Evolutionary conservation across 2,797 vertebrate genomes (phyloP).

Genomic region (Melanotaenia maccullochi): DNA sequence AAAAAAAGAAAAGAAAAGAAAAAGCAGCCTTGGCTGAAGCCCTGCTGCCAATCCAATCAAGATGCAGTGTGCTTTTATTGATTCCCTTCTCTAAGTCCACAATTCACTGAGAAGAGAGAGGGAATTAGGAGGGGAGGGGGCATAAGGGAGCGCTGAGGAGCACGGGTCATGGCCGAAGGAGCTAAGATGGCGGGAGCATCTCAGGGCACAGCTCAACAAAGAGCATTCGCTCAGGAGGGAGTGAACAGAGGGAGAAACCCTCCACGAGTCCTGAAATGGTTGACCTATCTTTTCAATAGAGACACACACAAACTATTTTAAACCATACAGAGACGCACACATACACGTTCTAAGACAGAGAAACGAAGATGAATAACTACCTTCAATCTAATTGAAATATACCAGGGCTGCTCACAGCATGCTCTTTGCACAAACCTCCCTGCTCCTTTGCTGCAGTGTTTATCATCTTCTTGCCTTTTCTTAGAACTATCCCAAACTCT

Average conservation of each 20-base stretch:
- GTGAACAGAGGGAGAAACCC: conserved; percentile 51
- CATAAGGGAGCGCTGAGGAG: conserved; percentile 56
- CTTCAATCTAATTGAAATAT: conserved; percentile 57
- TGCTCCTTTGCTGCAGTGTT: conserved; percentile 46
- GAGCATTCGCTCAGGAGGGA: conserved; percentile 73
- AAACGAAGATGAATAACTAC: conserved; percentile 52
- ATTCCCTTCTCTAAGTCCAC: conserved; percentile 73
- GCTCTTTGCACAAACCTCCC: conserved; percentile 25
- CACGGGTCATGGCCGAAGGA: conserved; percentile 80
- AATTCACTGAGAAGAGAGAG: conserved; percentile 67
- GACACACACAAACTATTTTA: conserved; percentile 4
- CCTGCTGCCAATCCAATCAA: conserved; percentile 82
- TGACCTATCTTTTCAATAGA: conserved; percentile 73
- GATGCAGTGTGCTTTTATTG: conserved; percentile 81
- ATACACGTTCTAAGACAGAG: conserved; percentile 2
- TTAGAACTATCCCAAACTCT: conserved; percentile 49
- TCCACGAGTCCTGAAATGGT: conserved; percentile 70
- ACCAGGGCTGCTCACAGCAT: conserved; percentile 32
- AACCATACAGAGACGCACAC: conserved; percentile 19
- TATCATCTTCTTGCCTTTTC: conserved; percentile 52
- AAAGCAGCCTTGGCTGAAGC: conserved; percentile 63
- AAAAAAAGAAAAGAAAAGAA: neutral
- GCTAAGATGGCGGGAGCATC: conserved; percentile 84
- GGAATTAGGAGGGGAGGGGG: conserved; percentile 57
- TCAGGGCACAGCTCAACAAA: conserved; percentile 81